phyloP scores from a whole-genome alignment of 1,140 invertebrate genomes.

The Hycleus phaleratus region DNA sequence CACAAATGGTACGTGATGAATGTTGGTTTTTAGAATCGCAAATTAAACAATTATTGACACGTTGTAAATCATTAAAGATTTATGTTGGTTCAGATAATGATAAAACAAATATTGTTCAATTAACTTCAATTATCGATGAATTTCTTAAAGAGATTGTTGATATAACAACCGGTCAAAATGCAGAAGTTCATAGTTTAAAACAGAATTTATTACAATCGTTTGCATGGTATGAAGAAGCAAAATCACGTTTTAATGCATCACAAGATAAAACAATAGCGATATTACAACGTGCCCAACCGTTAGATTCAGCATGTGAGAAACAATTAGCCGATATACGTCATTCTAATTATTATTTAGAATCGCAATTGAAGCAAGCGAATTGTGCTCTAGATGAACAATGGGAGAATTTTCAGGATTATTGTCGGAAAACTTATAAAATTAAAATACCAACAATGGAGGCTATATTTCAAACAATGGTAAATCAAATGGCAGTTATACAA shows the following conservation, averaged over 20 bases:
- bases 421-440: slow-evolving; percentile 42
- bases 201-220: slow-evolving; percentile 53
- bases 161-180: slow-evolving; percentile 42
- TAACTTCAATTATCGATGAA: slow-evolving; percentile 38
- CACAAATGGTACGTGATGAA: slow-evolving; percentile 44
- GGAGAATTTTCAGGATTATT: slow-evolving; percentile 47
- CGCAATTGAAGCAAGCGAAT: slow-evolving; percentile 50
- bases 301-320: slow-evolving; percentile 51
- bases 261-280: slow-evolving; percentile 49
- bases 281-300: slow-evolving; percentile 44
- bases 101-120: slow-evolving; percentile 43
- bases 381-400: slow-evolving; percentile 53
- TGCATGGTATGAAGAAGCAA: slow-evolving; percentile 55
- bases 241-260: slow-evolving; percentile 42
- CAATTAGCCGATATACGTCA: slow-evolving; percentile 50
- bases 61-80: slow-evolving; percentile 42
- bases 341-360: slow-evolving; percentile 52
- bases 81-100: slow-evolving; percentile 49
- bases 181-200: slow-evolving; percentile 48
- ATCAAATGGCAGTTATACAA: slow-evolving; percentile 52
- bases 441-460: slow-evolving; percentile 55
- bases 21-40: slow-evolving; percentile 56
- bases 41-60: slow-evolving; percentile 48
- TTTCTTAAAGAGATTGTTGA: slow-evolving; percentile 49
- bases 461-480: slow-evolving; percentile 58